phyloP scores from a whole-genome alignment of 1,140 invertebrate genomes.

The Hyphantria cunea region DNA sequence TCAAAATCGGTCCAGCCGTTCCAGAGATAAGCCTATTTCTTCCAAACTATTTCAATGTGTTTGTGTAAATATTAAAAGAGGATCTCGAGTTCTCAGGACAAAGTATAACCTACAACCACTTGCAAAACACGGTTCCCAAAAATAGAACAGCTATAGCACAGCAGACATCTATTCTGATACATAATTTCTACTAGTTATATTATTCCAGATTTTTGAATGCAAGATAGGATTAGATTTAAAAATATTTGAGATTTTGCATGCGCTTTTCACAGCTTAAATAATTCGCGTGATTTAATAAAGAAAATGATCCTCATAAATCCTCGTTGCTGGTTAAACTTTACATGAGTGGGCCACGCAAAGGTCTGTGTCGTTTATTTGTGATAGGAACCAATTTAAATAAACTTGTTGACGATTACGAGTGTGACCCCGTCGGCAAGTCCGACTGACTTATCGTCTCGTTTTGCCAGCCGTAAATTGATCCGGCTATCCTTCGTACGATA shows the following conservation, averaged over 20 bases:
- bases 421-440: conserved; percentile 31
- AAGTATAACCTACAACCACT: too few species aligned
- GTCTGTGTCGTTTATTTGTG: conserved; percentile 40
- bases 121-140: too few species aligned
- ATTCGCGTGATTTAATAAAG: too few species aligned
- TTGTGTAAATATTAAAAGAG: too few species aligned
- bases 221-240: neutral
- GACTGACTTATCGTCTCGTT: conserved; percentile 30
- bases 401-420: conserved; percentile 41
- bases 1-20: too few species aligned
- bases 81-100: too few species aligned
- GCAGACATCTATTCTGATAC: too few species aligned
- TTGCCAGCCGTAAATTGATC: conserved; percentile 37
- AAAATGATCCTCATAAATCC: conserved; percentile 18
- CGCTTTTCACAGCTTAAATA: conserved; percentile 8
- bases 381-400: conserved; percentile 44
- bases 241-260: conserved; percentile 1
- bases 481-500: conserved; percentile 32
- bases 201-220: too few species aligned
- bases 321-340: conserved; percentile 28
- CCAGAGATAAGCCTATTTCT: too few species aligned
- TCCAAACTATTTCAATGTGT: too few species aligned
- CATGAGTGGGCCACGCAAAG: conserved; percentile 11
- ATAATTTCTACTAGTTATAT: too few species aligned
- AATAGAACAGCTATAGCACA: too few species aligned